phyloP scores from a whole-genome alignment of 2,797 vertebrate genomes.

The Bryconaethiops microstoma region DNA sequence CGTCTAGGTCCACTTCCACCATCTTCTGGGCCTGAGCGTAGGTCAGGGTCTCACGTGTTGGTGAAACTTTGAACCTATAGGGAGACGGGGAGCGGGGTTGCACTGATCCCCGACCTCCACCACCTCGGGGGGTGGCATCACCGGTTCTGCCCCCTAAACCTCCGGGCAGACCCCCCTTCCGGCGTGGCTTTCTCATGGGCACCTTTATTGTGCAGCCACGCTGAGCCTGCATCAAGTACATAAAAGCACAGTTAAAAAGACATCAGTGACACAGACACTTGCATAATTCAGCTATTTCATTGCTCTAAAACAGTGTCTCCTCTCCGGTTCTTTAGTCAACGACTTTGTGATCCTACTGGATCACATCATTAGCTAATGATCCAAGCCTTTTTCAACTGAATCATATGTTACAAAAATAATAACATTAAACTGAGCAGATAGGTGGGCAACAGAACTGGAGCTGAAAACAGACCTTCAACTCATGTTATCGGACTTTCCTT shows the following conservation, averaged over 20 bases:
- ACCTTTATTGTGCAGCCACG: constrained; percentile 65
- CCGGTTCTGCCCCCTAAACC: constrained; percentile 69
- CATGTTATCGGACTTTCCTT: too few species aligned
- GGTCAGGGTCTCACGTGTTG: constrained; percentile 81
- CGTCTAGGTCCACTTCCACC: constrained; percentile 88
- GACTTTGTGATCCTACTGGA: not conserved
- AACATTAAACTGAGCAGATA: too few species aligned
- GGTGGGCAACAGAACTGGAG: not conserved
- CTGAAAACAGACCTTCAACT: too few species aligned
- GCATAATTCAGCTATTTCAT: not conserved
- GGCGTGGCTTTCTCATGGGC: constrained; percentile 94
- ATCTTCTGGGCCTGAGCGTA: constrained; percentile 88
- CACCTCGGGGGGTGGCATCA: constrained; percentile 77
- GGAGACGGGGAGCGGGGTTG: constrained; percentile 82
- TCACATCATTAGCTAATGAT: not conserved
- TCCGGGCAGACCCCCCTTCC: constrained; percentile 81
- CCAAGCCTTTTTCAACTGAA: too few species aligned
- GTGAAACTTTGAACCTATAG: constrained; percentile 84
- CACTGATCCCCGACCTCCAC: constrained; percentile 72
- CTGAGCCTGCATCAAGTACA: constrained; percentile 59
- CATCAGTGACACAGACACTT: not conserved
- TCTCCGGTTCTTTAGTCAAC: not conserved
- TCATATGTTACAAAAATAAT: too few species aligned
- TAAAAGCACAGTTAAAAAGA: not conserved
- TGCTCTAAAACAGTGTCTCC: not conserved